phyloP scores from a whole-genome alignment of 2,113 vertebrate genomes.

The Prionailurus bengalensis region DNA sequence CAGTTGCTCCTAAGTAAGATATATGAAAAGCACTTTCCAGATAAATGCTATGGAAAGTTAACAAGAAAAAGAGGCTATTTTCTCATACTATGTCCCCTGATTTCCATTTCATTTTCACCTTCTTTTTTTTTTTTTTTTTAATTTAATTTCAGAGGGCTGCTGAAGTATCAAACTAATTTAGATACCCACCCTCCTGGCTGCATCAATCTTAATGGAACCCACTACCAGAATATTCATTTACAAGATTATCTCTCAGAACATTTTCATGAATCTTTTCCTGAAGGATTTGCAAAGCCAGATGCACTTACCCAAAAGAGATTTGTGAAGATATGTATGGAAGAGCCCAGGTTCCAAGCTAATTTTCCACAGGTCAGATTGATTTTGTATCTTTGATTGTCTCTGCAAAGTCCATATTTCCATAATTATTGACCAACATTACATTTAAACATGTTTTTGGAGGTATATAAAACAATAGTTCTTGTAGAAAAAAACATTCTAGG shows the following conservation, averaged over 20 bases:
- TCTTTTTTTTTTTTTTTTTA: constrained; percentile 14
- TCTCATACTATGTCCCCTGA: constrained; percentile 15
- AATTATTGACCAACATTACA: neutral
- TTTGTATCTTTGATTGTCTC: constrained; percentile 69
- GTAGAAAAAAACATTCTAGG: neutral
- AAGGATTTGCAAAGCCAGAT: constrained; percentile 79
- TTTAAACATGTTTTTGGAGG: neutral
- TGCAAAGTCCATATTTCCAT: neutral
- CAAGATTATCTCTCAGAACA: constrained; percentile 75
- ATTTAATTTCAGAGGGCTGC: constrained; percentile 91
- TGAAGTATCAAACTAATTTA: constrained; percentile 97
- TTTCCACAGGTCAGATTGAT: constrained; percentile 94
- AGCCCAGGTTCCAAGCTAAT: constrained; percentile 94
- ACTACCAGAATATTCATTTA: constrained; percentile 68
- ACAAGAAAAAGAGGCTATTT: constrained; percentile 40
- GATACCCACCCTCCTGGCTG: constrained; percentile 96
- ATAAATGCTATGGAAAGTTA: neutral
- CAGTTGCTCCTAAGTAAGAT: neutral
- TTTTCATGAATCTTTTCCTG: constrained; percentile 70
- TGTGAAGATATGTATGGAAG: constrained; percentile 90
- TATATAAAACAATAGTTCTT: neutral
- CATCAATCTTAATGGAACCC: constrained; percentile 90
- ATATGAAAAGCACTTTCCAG: neutral
- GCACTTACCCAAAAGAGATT: constrained; percentile 79
- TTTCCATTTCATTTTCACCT: constrained; percentile 1